phyloP scores from a whole-genome alignment of 2,888 invertebrate genomes.

The Limnephilus marmoratus region DNA sequence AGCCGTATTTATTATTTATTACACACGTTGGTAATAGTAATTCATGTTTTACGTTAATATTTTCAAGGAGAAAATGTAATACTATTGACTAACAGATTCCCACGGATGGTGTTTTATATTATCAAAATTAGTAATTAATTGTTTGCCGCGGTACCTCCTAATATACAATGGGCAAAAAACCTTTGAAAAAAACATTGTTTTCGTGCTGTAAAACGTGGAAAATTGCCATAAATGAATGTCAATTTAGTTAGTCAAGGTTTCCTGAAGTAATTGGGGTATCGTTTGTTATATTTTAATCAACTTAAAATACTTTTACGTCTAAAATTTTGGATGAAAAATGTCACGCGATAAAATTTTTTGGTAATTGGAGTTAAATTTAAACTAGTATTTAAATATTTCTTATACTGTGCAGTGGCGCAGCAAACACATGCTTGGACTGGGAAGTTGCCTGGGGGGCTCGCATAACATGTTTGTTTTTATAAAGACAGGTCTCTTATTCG shows the following conservation, averaged over 20 bases:
- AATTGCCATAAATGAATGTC: neutral
- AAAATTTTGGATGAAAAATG: neutral
- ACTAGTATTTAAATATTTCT: neutral
- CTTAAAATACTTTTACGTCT: neutral
- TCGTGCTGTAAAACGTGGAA: neutral
- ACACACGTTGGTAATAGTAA: neutral
- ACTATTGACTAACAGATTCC: neutral
- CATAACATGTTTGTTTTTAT: too few relatives aligned
- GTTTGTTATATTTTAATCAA: neutral
- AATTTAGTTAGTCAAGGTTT: neutral
- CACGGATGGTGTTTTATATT: slow-evolving; percentile 15
- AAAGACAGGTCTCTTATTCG: too few relatives aligned
- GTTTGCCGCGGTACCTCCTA: neutral
- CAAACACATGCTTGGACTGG: too few relatives aligned
- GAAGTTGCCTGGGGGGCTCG: too few relatives aligned
- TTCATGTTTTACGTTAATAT: neutral
- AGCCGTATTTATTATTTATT: neutral
- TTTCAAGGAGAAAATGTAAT: slow-evolving; percentile 16
- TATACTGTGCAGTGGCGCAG: too few relatives aligned
- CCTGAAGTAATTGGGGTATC: neutral
- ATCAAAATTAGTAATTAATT: neutral
- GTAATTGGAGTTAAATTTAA: neutral
- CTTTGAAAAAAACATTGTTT: neutral
- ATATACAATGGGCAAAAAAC: neutral
- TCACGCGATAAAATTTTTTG: neutral